Percentiles rank a stretch among this genome's conserved stretches.
Evolutionary conservation across 2,797 vertebrate genomes (phyloP).

Genomic region (Myoxocephalus aenaeus): DNA sequence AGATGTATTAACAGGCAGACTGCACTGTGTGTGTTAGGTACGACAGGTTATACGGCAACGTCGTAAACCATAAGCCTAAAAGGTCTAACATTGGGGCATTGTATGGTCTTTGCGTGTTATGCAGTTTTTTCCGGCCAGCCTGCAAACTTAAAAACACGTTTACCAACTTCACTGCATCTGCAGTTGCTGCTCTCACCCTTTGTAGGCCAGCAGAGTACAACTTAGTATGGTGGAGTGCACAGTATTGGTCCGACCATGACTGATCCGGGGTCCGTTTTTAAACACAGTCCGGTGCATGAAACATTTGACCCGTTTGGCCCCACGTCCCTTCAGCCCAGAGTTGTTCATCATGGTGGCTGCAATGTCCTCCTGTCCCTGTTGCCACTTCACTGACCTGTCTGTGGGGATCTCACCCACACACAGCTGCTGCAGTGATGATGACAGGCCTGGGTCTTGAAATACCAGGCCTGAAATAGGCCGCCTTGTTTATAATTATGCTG

Average conservation of each 20-base stretch:
- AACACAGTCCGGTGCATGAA: not conserved
- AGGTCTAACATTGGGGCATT: not conserved
- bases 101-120: not conserved
- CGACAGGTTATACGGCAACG: no score
- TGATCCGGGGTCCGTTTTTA: not conserved
- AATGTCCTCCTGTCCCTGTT: constrained; percentile 4
- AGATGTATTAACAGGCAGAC: not conserved
- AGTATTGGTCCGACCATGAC: not conserved
- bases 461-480: constrained; percentile 75
- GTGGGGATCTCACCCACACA: constrained; percentile 54
- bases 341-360: constrained; percentile 4
- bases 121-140: not conserved
- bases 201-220: not conserved
- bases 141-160: no score
- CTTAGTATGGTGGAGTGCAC: not conserved
- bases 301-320: not conserved
- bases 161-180: no score
- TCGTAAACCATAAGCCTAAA: not conserved
- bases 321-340: not conserved
- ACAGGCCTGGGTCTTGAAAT: constrained; percentile 59
- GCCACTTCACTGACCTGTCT: constrained; percentile 18
- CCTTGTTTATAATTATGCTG: constrained; percentile 66
- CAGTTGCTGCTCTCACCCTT: not conserved
- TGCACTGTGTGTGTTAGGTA: not conserved
- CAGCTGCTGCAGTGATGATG: constrained; percentile 68